These are phyloP conservation scores for Tenthredo livida DNA, from an alignment of 2,888 invertebrate species.

Conservation along the genomic window DNA sequence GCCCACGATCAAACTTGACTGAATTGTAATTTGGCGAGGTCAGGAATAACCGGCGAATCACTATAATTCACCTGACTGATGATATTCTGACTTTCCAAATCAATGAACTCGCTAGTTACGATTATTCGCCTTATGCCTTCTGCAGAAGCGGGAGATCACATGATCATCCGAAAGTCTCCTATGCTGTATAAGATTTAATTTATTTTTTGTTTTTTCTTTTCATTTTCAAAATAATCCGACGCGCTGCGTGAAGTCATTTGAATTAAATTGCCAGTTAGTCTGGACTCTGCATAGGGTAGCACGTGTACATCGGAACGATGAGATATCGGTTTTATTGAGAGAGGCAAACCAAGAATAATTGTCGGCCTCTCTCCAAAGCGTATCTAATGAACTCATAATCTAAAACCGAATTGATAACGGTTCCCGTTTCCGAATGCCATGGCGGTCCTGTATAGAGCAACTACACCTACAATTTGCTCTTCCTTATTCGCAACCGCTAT, in stretches of 20 bases:
- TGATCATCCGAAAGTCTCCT: conserved; percentile 23
- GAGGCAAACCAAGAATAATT: not conserved
- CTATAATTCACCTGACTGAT: conserved; percentile 19
- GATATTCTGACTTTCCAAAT: conserved; percentile 41
- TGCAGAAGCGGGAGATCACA: not conserved
- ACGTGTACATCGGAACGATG: conserved; percentile 12
- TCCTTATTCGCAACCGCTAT: not conserved
- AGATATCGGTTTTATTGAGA: conserved; percentile 23
- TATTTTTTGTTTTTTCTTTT: not conserved
- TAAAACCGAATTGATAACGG: conserved; percentile 23
- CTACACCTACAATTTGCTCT: not conserved
- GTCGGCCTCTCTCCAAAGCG: not conserved
- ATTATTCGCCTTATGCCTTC: not conserved
- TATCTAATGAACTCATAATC: conserved; percentile 6
- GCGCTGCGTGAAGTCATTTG: conserved; percentile 12
- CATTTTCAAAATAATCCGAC: not conserved
- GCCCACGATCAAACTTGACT: conserved; percentile 25
- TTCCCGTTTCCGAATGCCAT: not conserved
- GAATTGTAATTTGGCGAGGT: conserved; percentile 31
- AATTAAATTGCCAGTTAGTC: not conserved
- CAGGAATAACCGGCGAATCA: conserved; percentile 20
- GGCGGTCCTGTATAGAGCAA: not conserved
- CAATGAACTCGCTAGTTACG: conserved; percentile 10
- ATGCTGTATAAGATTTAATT: not conserved
- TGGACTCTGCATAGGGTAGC: not conserved